phyloP scores from a whole-genome alignment of 2,113 vertebrate genomes.

The Macrotus californicus region DNA sequence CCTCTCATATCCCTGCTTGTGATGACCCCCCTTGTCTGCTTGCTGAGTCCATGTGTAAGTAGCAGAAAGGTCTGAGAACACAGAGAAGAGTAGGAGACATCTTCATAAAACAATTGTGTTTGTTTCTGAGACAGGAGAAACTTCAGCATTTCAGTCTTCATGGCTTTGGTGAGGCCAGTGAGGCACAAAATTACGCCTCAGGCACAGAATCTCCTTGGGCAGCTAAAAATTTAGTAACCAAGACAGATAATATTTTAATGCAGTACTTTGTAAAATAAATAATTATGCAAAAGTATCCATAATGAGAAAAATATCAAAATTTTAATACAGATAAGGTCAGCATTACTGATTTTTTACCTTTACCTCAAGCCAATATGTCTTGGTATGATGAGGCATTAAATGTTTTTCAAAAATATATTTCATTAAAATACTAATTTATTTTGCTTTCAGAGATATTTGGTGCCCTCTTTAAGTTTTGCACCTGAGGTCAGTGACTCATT shows the following conservation, averaged over 20 bases:
- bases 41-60: neutral
- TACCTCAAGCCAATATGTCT: neutral
- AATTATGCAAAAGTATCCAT: neutral
- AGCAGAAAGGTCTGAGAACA: neutral
- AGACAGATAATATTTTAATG: neutral
- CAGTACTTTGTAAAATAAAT: neutral
- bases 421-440: slow-evolving; percentile 13
- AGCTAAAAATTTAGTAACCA: neutral
- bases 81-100: neutral
- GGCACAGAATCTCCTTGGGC: neutral
- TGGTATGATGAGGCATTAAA: neutral
- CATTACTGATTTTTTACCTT: neutral
- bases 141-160: neutral
- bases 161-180: neutral
- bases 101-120: neutral
- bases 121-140: neutral
- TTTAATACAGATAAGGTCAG: neutral
- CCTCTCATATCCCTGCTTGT: neutral
- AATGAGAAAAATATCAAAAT: neutral
- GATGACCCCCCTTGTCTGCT: neutral
- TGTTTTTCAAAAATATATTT: neutral
- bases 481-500: neutral
- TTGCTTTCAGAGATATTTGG: neutral
- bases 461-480: neutral
- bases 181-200: neutral